Evolutionary conservation across 2,797 vertebrate genomes (phyloP), one percentile per base, ranked within the genome.

Genomic region (Staurois parvus): DNA sequence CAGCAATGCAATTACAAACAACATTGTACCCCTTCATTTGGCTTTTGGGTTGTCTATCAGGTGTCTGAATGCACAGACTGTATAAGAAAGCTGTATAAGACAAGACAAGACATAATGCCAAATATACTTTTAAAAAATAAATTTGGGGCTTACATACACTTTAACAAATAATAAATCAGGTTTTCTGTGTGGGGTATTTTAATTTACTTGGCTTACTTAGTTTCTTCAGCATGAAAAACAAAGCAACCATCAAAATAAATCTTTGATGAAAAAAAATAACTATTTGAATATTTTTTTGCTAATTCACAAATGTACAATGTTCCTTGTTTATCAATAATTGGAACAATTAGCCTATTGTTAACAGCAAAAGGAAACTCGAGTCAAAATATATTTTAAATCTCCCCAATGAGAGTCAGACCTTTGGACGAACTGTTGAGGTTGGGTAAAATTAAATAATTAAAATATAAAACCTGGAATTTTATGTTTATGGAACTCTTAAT

Each of bases 331-430:
- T 92, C 88, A 91, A 91, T 94, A 93, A 94, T 93, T 93, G 91
- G 84, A 94, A 94, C 92, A 95, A 95, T 93, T 93, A 92, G 89
- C 37, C 91, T 90, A 93, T 94, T 94, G 92, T 94, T 92, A 88
- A 87, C 88, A 90, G 85, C 85, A 76, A 28, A 66, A 91, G 90
- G 88, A 88, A 89, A 48, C 48, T 74, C 32, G 87, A 94, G 93
- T 92, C 92, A 94, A 93, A 92, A 92, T 89, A 91, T 82, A 92
- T 86, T 87, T 79, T 89, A 87, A 66, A 83, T 92, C 85, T 93
- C 93, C 91, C 92, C 83, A n/a, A 87, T 93, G 93, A 94, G 90
- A 91, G 75, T 84, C 87, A 94, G 93, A 93, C 92, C 93, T 88
- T 91, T 95, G 94, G 92, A 94, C 8, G 93, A 94, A 95, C 93